These are phyloP conservation scores for Thalpophila matura DNA, from an alignment of 2,888 invertebrate genomes.

Conservation along the genomic window DNA sequence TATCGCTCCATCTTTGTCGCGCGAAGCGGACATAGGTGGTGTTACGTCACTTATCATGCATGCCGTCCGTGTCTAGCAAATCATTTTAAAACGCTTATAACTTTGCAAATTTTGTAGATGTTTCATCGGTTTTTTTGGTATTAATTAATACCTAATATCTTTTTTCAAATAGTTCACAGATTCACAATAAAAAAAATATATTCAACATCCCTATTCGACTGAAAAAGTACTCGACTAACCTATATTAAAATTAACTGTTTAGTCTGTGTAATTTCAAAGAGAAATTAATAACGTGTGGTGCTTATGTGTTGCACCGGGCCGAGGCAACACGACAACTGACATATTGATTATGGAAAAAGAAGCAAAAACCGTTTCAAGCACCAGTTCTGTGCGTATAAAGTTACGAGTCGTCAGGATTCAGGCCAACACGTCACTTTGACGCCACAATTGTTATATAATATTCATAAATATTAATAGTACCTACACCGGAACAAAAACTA, in stretches of 20 bases:
- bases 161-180: too few relatives aligned
- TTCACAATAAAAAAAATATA: too few relatives aligned
- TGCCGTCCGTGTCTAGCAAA: too few relatives aligned
- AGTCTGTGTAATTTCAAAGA: slow-evolving; percentile 34
- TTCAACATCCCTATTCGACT: neutral
- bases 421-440: slow-evolving; percentile 20
- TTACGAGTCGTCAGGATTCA: slow-evolving; percentile 48
- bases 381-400: slow-evolving; percentile 62
- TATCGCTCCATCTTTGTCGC: too few relatives aligned
- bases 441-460: slow-evolving; percentile 19
- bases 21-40: too few relatives aligned
- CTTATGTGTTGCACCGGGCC: slow-evolving; percentile 54
- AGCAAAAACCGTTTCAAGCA: slow-evolving; percentile 78
- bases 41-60: too few relatives aligned
- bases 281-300: slow-evolving; percentile 42
- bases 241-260: slow-evolving; percentile 19
- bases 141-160: too few relatives aligned
- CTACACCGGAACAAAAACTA: slow-evolving; percentile 40
- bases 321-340: slow-evolving; percentile 62
- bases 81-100: too few relatives aligned
- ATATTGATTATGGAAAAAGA: slow-evolving; percentile 72
- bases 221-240: slow-evolving; percentile 29
- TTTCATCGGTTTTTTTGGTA: too few relatives aligned
- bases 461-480: slow-evolving; percentile 18
- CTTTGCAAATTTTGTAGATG: too few relatives aligned